Percentiles rank a stretch among this genome's conserved stretches.
These are phyloP conservation scores for Himantopus leucocephalus DNA, from an alignment of 2,113 vertebrate genomes.

Conservation along the genomic window DNA sequence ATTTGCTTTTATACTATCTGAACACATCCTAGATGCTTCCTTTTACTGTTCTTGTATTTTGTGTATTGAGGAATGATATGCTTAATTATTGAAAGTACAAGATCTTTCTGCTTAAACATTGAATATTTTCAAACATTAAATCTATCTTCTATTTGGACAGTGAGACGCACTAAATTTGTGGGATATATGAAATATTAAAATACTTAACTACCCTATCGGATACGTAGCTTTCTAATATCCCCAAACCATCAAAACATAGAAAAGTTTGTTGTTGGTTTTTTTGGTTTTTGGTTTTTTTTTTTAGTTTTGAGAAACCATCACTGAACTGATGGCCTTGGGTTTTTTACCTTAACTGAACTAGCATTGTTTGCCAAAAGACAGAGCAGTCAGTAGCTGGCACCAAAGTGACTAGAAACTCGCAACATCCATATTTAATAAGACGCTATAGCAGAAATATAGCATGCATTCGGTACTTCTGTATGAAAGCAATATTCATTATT, in stretches of 20 bases:
- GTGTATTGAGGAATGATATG: not conserved
- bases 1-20: not conserved
- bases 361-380: conserved; percentile 27
- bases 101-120: not conserved
- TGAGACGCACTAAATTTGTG: not conserved
- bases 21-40: not conserved
- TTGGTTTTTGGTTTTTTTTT: no score
- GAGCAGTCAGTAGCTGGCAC: conserved; percentile 17
- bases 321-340: not conserved
- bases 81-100: not conserved
- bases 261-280: not conserved
- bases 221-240: not conserved
- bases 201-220: not conserved
- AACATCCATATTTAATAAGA: conserved; percentile 77
- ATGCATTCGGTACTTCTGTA: conserved; percentile 32
- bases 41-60: not conserved
- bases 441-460: conserved; percentile 65
- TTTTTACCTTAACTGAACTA: conserved; percentile 17
- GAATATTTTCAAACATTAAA: not conserved
- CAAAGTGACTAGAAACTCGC: conserved; percentile 35
- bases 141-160: not conserved
- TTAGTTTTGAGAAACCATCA: not conserved
- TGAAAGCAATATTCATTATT: conserved; percentile 75
- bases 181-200: conserved; percentile 29
- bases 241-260: not conserved